Evolutionary conservation across 2,113 vertebrate species (phyloP).

Genomic region (Geococcyx californianus): DNA sequence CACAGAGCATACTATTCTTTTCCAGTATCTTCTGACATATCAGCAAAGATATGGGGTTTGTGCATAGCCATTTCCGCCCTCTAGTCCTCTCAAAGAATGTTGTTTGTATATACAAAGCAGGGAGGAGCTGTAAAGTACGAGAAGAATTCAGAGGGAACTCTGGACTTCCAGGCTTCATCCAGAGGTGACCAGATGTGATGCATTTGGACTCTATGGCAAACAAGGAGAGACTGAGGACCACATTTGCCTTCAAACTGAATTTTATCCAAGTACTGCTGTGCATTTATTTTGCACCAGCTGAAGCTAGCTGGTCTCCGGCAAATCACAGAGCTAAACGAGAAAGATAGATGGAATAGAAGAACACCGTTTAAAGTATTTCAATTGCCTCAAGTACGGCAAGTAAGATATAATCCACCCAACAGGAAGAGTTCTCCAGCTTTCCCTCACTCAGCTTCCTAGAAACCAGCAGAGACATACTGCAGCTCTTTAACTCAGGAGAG

Average conservation of each 20-base stretch:
- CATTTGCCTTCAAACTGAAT: background rate
- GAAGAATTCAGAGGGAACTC: constrained; percentile 36
- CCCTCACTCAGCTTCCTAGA: background rate
- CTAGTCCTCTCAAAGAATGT: constrained; percentile 18
- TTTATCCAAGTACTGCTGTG: background rate
- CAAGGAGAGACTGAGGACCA: background rate
- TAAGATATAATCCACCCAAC: background rate
- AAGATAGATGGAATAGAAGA: background rate
- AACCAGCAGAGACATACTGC: rapidly evolving
- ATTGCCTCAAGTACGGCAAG: background rate
- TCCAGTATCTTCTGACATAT: constrained; percentile 31
- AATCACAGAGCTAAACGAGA: background rate
- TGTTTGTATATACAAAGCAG: constrained; percentile 39
- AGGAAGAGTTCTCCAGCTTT: background rate
- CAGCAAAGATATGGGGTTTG: background rate
- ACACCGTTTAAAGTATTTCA: background rate
- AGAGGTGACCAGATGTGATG: background rate
- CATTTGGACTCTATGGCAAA: background rate
- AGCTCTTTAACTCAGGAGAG: background rate
- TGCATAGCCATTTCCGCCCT: constrained; percentile 5
- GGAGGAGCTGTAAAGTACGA: constrained; percentile 32
- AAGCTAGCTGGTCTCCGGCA: background rate
- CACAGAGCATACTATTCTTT: background rate
- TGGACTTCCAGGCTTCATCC: constrained; percentile 21
- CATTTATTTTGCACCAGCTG: background rate